phyloP scores from a whole-genome alignment of 2,113 vertebrate species.

The Nibea coibor region DNA sequence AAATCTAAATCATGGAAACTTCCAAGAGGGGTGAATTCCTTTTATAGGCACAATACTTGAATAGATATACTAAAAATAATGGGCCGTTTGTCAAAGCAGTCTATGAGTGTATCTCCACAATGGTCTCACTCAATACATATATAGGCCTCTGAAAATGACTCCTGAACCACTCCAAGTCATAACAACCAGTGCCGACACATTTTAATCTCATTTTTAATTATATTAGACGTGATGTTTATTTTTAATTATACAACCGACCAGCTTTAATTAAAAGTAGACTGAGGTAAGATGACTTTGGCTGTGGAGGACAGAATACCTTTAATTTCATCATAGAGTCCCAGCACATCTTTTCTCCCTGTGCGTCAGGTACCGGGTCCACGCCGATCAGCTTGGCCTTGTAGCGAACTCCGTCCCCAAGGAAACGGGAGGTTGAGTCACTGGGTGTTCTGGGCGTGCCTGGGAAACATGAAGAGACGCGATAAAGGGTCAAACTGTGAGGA shows the following conservation, averaged over 20 bases:
- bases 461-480: conserved; percentile 16
- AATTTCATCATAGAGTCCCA: conserved; percentile 98
- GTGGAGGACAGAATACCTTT: conserved; percentile 84
- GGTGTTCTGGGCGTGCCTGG: conserved; percentile 42
- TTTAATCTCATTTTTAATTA: not conserved
- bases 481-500: conserved; percentile 15
- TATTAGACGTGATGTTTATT: not conserved
- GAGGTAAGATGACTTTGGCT: not conserved
- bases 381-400: conserved; percentile 93
- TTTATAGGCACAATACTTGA: not conserved
- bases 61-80: not conserved
- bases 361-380: conserved; percentile 88
- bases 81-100: not conserved
- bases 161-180: not conserved
- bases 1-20: not conserved
- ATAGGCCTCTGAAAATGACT: not conserved
- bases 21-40: not conserved
- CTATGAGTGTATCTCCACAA: not conserved
- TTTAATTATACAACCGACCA: not conserved
- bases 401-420: conserved; percentile 82
- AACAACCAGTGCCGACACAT: not conserved
- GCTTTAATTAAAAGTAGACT: not conserved
- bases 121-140: not conserved
- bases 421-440: conserved; percentile 58
- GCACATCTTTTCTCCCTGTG: conserved; percentile 95